These are phyloP conservation scores for Uropsilus gracilis DNA, from an alignment of 2,113 vertebrate genomes.

Conservation along the genomic window DNA sequence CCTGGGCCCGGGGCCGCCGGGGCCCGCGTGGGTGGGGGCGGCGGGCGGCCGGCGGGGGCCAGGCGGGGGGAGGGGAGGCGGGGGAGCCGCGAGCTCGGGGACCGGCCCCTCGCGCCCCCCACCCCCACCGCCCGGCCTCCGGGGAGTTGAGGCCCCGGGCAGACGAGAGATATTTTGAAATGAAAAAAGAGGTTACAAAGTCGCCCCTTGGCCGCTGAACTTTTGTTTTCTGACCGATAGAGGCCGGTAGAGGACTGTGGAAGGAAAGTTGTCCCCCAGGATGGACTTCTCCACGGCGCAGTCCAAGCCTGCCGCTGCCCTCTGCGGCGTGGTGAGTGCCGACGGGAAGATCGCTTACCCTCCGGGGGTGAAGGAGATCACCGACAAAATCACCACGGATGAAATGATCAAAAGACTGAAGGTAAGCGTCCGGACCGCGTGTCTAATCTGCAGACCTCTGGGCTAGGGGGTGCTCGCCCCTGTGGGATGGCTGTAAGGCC, in stretches of 20 bases:
- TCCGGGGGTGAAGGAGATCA: slow-evolving; percentile 98
- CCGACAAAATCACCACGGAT: slow-evolving; percentile 98
- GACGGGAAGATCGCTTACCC: slow-evolving; percentile 97
- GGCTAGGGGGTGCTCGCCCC: not conserved
- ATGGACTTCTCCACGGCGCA: slow-evolving; percentile 96
- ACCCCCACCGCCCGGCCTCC: too few species aligned
- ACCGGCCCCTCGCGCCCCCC: too few species aligned
- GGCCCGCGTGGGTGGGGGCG: slow-evolving; percentile 1
- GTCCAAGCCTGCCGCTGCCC: slow-evolving; percentile 88
- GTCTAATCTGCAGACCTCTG: not conserved
- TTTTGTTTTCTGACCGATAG: slow-evolving; percentile 99
- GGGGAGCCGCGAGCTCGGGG: not conserved
- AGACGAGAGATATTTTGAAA: slow-evolving; percentile 84
- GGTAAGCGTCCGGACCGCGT: slow-evolving; percentile 84
- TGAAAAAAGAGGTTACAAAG: slow-evolving; percentile 88
- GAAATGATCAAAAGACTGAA: slow-evolving; percentile 98
- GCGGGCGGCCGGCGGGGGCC: not conserved
- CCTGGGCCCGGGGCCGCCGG: not conserved
- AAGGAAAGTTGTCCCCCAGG: slow-evolving; percentile 88
- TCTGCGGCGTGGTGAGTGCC: slow-evolving; percentile 75
- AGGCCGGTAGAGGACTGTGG: slow-evolving; percentile 99
- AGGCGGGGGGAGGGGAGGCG: not conserved
- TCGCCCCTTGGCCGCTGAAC: slow-evolving; percentile 91
- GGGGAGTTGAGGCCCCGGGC: slow-evolving; percentile 69
- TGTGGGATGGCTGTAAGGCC: not conserved